These are phyloP conservation scores for Rhimphoctona megacephalus DNA, from an alignment of 2,888 invertebrate species.

Conservation along the genomic window DNA sequence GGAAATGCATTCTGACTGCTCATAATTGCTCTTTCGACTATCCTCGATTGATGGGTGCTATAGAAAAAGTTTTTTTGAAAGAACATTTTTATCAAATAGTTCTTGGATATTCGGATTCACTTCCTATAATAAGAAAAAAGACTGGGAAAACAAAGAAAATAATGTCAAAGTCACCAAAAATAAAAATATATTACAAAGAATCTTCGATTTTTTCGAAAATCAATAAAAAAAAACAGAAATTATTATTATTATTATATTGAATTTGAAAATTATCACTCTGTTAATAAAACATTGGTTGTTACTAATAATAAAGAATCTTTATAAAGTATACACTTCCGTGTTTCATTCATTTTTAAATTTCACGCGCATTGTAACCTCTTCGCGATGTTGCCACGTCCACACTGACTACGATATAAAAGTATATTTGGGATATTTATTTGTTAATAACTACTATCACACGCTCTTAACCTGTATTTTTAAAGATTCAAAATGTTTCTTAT, in stretches of 20 bases:
- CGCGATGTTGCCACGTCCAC: too few relatives aligned
- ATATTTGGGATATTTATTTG: too few relatives aligned
- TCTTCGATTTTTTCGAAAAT: conserved; percentile 42
- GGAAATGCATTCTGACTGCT: conserved; percentile 66
- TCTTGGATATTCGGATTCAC: conserved; percentile 54
- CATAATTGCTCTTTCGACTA: conserved; percentile 68
- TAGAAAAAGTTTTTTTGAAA: conserved; percentile 65
- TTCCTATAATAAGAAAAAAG: conserved; percentile 51
- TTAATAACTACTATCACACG: too few relatives aligned
- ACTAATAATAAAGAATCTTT: conserved; percentile 26
- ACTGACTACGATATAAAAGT: too few relatives aligned
- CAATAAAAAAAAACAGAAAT: conserved; percentile 13
- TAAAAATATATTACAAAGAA: conserved; percentile 46
- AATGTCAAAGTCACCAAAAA: conserved; percentile 55
- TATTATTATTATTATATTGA: conserved; percentile 25
- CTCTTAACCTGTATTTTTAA: too few relatives aligned
- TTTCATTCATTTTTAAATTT: too few relatives aligned
- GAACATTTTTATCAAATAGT: conserved; percentile 57
- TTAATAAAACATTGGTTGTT: conserved; percentile 32
- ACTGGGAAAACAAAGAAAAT: conserved; percentile 49
- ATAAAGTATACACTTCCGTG: too few relatives aligned
- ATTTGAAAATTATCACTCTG: conserved; percentile 23
- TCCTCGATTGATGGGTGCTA: conserved; percentile 60
- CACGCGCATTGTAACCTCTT: too few relatives aligned
- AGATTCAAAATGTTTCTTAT: too few relatives aligned